Conservation (phyloP, 2,888 invertebrate genomes). For the Sminthurides aquaticus region DNA sequence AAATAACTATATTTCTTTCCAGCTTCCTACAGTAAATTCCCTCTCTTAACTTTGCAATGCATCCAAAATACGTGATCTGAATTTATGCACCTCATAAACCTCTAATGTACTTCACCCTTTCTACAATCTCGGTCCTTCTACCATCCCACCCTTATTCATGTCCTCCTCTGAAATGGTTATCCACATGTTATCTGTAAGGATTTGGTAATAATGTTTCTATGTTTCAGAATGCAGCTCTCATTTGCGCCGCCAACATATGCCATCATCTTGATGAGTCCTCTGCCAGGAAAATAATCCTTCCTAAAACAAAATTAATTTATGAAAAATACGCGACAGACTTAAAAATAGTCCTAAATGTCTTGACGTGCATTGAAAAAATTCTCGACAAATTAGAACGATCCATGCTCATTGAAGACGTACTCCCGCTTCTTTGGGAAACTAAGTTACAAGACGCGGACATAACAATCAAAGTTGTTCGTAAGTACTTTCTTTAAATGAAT, state of each 20-base stretch:
- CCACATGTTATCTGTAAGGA: too few species aligned
- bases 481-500: slow-evolving; percentile 53
- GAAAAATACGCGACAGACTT: slow-evolving; percentile 52
- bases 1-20: background rate
- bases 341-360: slow-evolving; percentile 68
- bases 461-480: slow-evolving; percentile 83
- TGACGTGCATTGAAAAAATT: slow-evolving; percentile 71
- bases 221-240: slow-evolving; percentile 73
- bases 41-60: background rate
- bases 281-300: slow-evolving; percentile 64
- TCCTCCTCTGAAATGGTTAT: too few species aligned
- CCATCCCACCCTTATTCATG: background rate
- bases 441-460: slow-evolving; percentile 81
- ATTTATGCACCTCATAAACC: background rate
- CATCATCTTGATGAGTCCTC: slow-evolving; percentile 75
- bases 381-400: slow-evolving; percentile 75
- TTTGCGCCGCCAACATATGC: slow-evolving; percentile 75
- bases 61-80: background rate
- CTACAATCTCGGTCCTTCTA: background rate
- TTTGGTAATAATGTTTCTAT: too few species aligned
- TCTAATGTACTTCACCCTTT: background rate
- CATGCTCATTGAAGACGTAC: slow-evolving; percentile 81
- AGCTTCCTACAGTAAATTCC: background rate
- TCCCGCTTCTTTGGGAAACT: slow-evolving; percentile 79
- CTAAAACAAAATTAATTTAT: slow-evolving; percentile 46